Conservation (phyloP, 2,797 vertebrate genomes). For the Falco cherrug region DNA sequence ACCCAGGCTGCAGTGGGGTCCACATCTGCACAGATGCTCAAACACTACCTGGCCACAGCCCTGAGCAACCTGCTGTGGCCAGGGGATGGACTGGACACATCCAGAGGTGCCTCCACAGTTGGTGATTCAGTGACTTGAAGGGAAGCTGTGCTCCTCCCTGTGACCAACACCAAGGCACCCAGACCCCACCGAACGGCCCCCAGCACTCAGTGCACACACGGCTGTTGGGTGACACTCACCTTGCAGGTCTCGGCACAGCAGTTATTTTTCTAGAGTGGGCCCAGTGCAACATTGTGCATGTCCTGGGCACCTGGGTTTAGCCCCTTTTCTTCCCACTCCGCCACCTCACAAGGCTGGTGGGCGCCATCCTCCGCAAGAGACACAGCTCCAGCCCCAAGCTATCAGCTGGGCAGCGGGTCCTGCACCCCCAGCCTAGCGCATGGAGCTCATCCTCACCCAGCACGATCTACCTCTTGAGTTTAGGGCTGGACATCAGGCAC, state of each 20-base stretch:
- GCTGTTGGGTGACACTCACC: neutral
- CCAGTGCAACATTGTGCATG: neutral
- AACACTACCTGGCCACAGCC: neutral
- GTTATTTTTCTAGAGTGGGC: neutral
- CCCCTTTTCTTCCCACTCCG: neutral
- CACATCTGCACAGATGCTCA: neutral
- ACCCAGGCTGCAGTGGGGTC: neutral
- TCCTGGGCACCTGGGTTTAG: neutral
- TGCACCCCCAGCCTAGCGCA: neutral
- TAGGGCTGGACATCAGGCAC: neutral
- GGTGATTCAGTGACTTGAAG: rapidly evolving
- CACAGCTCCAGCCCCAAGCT: neutral
- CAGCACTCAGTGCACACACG: rapidly evolving
- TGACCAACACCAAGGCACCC: rapidly evolving
- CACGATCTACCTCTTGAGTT: neutral
- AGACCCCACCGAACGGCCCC: no score
- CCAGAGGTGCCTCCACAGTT: neutral
- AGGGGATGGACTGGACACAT: neutral
- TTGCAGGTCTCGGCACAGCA: neutral
- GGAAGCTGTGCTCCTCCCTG: neutral
- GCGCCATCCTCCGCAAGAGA: neutral
- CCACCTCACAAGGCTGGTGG: neutral
- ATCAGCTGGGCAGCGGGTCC: rapidly evolving
- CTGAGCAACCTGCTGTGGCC: neutral
- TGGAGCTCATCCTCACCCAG: neutral